Evolutionary conservation across 2,113 vertebrate species (phyloP).

Genomic region (Mystacornis crossleyi): DNA sequence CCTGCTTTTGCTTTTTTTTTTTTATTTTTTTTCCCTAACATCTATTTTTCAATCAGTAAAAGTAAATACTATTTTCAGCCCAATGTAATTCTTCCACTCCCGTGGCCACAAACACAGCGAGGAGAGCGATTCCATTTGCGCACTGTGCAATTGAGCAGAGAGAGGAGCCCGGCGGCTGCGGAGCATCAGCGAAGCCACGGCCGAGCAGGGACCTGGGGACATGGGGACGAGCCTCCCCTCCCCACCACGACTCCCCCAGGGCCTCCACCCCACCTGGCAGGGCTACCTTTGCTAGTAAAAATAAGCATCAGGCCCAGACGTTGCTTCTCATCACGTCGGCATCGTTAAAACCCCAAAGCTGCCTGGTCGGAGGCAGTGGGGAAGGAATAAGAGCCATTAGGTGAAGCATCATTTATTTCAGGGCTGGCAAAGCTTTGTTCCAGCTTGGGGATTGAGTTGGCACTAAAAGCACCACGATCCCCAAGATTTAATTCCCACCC

Average conservation of each 20-base stretch:
- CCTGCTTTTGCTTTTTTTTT: slow-evolving; percentile 62
- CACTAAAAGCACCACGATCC: not conserved
- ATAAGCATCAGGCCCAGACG: not conserved
- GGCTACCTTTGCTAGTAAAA: not conserved
- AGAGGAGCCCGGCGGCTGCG: slow-evolving; percentile 36
- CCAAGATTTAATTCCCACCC: not conserved
- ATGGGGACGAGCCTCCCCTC: not conserved
- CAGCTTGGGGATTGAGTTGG: slow-evolving; percentile 36
- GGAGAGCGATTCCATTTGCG: slow-evolving; percentile 61
- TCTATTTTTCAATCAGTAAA: slow-evolving; percentile 74
- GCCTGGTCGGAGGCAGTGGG: slow-evolving; percentile 8
- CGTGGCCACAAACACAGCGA: slow-evolving; percentile 61
- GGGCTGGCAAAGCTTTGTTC: slow-evolving; percentile 61
- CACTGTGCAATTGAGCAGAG: slow-evolving; percentile 69
- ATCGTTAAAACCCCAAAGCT: slow-evolving; percentile 19
- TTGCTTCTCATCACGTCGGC: not conserved
- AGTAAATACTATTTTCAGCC: slow-evolving; percentile 75
- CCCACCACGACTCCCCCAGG: not conserved
- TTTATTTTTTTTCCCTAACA: slow-evolving; percentile 45
- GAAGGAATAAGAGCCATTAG: slow-evolving; percentile 51
- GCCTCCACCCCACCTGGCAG: not conserved
- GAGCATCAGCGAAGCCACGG: slow-evolving; percentile 30
- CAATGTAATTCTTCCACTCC: slow-evolving; percentile 74
- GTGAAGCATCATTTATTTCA: slow-evolving; percentile 38
- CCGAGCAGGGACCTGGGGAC: not conserved